Percentiles rank a stretch among this genome's conserved stretches.
Conservation (phyloP, 1,140 invertebrate species). For the Luehdorfia chinensis region DNA sequence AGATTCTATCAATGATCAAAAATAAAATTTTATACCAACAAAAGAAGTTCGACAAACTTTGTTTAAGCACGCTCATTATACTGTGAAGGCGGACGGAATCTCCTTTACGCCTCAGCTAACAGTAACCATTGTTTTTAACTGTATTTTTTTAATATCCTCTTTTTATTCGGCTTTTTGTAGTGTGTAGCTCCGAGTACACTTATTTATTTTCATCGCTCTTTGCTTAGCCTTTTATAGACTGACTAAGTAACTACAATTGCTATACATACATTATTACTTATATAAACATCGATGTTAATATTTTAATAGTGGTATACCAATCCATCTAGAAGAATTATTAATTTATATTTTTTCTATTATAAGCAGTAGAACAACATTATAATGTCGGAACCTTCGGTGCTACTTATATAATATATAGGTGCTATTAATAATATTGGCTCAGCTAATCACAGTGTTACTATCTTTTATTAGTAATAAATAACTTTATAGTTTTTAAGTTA, state of each 20-base stretch:
- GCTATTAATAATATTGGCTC: too few species aligned
- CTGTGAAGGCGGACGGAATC: slow-evolving; percentile 2
- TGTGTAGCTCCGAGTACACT: neutral
- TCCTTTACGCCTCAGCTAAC: slow-evolving; percentile 20
- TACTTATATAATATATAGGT: too few species aligned
- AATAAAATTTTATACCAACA: slow-evolving; percentile 2
- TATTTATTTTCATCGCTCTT: neutral
- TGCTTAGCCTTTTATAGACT: neutral
- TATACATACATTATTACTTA: neutral
- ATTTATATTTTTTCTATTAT: too few species aligned
- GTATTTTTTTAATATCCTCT: slow-evolving; percentile 17
- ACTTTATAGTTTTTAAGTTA: too few species aligned
- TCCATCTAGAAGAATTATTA: too few species aligned
- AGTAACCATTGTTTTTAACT: slow-evolving; percentile 22
- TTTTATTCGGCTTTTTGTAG: neutral
- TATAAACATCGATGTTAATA: too few species aligned
- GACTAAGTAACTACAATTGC: neutral
- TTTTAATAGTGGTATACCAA: neutral
- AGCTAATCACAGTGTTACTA: too few species aligned
- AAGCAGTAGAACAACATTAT: neutral
- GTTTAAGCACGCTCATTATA: slow-evolving; percentile 16
- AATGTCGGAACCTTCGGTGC: too few species aligned
- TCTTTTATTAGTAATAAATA: too few species aligned
- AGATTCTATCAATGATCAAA: slow-evolving; percentile 6
- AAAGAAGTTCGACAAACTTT: slow-evolving; percentile 20